These are phyloP conservation scores for Andrena hattorfiana DNA, from an alignment of 2,888 invertebrate species.

Conservation along the genomic window DNA sequence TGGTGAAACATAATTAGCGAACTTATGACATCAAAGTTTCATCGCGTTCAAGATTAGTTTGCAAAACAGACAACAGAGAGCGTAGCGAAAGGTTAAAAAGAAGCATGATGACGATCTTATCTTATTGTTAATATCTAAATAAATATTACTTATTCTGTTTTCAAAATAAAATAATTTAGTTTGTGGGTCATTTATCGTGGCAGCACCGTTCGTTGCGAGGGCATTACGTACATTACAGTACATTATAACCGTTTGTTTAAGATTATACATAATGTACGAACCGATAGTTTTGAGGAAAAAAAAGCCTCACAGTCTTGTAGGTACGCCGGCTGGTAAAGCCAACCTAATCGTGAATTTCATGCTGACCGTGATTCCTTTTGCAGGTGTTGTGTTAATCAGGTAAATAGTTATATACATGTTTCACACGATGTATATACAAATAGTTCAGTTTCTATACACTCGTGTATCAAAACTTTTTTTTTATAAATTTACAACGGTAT, in stretches of 20 bases:
- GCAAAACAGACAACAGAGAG: slow-evolving; percentile 13
- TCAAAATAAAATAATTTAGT: not conserved
- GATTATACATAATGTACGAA: slow-evolving; percentile 38
- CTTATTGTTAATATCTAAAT: not conserved
- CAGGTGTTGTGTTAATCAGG: not conserved
- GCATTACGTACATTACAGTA: not conserved
- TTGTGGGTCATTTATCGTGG: not conserved
- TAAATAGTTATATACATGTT: slow-evolving; percentile 7
- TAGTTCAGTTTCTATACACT: not conserved
- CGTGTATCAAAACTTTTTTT: not conserved
- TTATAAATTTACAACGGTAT: not conserved
- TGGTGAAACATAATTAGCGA: not conserved
- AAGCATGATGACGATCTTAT: not conserved
- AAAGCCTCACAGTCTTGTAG: not conserved
- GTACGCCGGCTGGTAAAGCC: slow-evolving; percentile 16
- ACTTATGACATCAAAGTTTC: slow-evolving; percentile 13
- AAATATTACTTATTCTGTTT: not conserved
- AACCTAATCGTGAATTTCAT: not conserved
- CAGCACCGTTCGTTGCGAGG: slow-evolving; percentile 5
- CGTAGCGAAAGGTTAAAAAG: not conserved
- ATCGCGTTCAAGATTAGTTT: slow-evolving; percentile 8
- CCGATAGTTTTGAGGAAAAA: slow-evolving; percentile 16
- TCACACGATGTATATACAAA: not conserved
- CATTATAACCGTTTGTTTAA: not conserved
- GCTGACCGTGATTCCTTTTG: accelerated